A percentile compares a stretch with the other conserved stretches of the same genome.
Evolutionary conservation across 2,113 vertebrate species (phyloP).

Genomic region (Dromaius novaehollandiae): DNA sequence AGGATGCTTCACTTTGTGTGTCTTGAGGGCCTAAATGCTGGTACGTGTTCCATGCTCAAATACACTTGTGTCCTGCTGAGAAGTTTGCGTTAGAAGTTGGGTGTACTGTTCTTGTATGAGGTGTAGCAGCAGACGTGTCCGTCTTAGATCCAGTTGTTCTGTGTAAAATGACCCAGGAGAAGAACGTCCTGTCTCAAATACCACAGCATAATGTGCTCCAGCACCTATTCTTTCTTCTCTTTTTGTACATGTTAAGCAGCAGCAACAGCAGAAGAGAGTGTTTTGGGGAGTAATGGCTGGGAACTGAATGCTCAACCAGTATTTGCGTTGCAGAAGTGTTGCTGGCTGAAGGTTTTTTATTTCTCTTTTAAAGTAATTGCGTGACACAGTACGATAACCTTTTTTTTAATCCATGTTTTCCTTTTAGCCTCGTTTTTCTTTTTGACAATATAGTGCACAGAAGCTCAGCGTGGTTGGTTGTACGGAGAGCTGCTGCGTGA

Average conservation of each 20-base stretch:
- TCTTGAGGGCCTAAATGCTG: not conserved
- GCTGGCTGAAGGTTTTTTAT: not conserved
- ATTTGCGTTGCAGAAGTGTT: not conserved
- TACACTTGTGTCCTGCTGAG: not conserved
- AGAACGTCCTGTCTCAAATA: not conserved
- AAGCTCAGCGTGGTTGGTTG: not conserved
- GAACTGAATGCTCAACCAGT: not conserved
- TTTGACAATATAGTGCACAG: not conserved
- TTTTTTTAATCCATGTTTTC: not conserved
- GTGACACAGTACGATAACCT: rapidly evolving
- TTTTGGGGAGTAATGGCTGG: not conserved
- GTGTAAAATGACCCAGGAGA: not conserved
- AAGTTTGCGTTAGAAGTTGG: not conserved
- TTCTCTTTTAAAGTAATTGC: not conserved
- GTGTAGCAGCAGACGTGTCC: not conserved
- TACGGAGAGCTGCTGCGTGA: not conserved
- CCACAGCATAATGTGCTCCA: not conserved
- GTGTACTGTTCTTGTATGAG: not conserved
- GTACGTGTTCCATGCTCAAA: not conserved
- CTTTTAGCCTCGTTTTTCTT: not conserved
- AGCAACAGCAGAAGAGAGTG: not conserved
- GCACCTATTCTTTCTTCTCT: not conserved
- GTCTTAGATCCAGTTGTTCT: not conserved
- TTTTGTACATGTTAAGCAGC: not conserved
- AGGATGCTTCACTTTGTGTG: not conserved